These are phyloP conservation scores for Enteromius argenteus DNA, from an alignment of 2,797 vertebrate species.

Conservation along the genomic window DNA sequence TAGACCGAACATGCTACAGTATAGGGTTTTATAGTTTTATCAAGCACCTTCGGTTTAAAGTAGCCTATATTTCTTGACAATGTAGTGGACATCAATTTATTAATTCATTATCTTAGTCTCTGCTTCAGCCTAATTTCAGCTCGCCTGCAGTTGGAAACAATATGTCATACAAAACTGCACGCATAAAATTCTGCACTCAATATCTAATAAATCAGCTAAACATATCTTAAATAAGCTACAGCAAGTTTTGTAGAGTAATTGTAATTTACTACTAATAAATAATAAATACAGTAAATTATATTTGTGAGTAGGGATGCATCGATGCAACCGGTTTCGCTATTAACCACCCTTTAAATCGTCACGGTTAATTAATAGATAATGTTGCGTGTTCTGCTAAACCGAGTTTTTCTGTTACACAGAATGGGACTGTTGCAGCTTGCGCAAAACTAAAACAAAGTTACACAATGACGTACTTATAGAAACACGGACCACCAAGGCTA, in stretches of 20 bases:
- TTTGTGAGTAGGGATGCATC: no score
- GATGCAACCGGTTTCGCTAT: no score
- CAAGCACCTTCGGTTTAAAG: neutral
- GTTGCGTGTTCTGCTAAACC: no score
- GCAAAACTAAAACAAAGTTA: no score
- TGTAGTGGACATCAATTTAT: neutral
- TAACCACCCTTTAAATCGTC: no score
- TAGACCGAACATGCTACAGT: neutral
- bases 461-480: no score
- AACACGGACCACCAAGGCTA: no score
- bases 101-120: neutral
- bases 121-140: slow-evolving; percentile 8
- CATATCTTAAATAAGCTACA: slow-evolving; percentile 14
- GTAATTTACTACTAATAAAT: neutral
- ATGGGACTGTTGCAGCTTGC: no score
- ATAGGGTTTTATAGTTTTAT: neutral
- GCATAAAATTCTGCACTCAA: neutral
- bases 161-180: neutral
- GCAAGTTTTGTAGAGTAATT: slow-evolving; percentile 7
- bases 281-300: neutral
- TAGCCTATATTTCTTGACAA: neutral
- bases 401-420: no score
- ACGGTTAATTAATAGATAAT: no score
- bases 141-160: slow-evolving; percentile 21
- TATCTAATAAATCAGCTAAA: slow-evolving; percentile 36